A percentile compares a stretch with the other conserved stretches of the same genome.
Evolutionary conservation across 2,113 vertebrate species (phyloP).

Genomic region (Phodopus roborovskii): DNA sequence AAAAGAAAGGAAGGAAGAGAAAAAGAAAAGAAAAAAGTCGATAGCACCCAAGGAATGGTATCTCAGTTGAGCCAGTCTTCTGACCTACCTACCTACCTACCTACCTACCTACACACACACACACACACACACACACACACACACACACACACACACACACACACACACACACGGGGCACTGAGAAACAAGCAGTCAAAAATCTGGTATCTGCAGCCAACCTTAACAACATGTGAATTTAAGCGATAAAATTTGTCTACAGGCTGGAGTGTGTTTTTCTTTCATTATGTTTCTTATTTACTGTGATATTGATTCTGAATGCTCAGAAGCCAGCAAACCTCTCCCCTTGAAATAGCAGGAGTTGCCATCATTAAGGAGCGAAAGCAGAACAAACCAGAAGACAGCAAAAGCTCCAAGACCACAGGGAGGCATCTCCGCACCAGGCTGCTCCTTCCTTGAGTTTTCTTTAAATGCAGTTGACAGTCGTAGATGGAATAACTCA

Average conservation of each 20-base stretch:
- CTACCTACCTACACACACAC: no score
- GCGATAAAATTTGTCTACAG: conserved; percentile 63
- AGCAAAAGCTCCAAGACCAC: background rate
- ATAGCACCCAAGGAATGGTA: no score
- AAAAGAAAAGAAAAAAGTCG: no score
- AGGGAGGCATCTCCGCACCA: background rate
- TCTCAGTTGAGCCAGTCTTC: background rate
- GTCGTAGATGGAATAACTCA: background rate
- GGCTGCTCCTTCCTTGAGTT: background rate
- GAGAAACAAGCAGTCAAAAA: background rate
- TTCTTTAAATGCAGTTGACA: background rate
- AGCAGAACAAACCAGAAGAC: background rate
- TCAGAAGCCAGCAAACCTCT: conserved; percentile 49
- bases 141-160: background rate
- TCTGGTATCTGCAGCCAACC: conserved; percentile 7
- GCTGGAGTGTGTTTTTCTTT: conserved; percentile 66
- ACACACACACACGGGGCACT: background rate
- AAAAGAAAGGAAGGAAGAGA: background rate
- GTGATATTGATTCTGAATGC: conserved; percentile 70
- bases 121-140: background rate
- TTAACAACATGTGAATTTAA: conserved; percentile 68
- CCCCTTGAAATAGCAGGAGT: conserved; percentile 60
- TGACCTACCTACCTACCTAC: no score
- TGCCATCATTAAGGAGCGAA: conserved; percentile 8
- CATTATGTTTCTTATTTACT: conserved; percentile 72